A percentile compares a stretch with the other conserved stretches of the same genome.
phyloP scores from a whole-genome alignment of 2,113 vertebrate genomes.

The Tupaia tana region DNA sequence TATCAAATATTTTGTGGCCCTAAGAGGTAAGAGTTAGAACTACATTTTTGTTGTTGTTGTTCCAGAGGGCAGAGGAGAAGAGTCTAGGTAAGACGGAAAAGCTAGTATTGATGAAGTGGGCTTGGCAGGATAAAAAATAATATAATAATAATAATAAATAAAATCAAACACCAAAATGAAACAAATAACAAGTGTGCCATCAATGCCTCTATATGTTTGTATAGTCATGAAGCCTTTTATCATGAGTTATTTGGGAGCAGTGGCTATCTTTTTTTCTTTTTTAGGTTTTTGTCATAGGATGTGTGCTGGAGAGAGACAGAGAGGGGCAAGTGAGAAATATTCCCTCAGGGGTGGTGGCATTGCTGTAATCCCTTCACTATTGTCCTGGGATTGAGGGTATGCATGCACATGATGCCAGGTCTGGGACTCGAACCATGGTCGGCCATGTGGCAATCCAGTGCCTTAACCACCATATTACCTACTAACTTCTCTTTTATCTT shows the following conservation, averaged over 20 bases:
- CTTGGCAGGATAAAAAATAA: neutral
- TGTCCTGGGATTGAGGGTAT: too few relatives aligned
- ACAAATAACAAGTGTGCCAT: neutral
- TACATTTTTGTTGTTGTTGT: neutral
- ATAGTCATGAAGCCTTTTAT: neutral
- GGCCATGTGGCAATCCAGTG: too few relatives aligned
- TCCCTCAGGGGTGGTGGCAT: too few relatives aligned
- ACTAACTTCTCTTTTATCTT: too few relatives aligned
- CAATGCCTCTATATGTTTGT: neutral
- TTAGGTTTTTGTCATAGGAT: too few relatives aligned
- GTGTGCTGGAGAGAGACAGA: too few relatives aligned
- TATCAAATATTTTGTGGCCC: neutral
- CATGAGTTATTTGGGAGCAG: neutral
- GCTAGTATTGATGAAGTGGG: neutral
- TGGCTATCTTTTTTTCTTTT: neutral
- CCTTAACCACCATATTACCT: too few relatives aligned
- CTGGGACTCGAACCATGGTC: too few relatives aligned
- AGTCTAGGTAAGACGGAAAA: neutral
- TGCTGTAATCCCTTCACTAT: too few relatives aligned
- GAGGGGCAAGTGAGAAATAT: too few relatives aligned
- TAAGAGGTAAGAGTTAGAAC: neutral
- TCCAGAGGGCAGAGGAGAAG: neutral
- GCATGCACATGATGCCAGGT: too few relatives aligned
- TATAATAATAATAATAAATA: neutral
- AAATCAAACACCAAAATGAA: neutral